Evolutionary conservation across 2,888 invertebrate genomes (phyloP), one percentile per base, ranked within the genome.

Genomic region (Leucophenga montana): DNA sequence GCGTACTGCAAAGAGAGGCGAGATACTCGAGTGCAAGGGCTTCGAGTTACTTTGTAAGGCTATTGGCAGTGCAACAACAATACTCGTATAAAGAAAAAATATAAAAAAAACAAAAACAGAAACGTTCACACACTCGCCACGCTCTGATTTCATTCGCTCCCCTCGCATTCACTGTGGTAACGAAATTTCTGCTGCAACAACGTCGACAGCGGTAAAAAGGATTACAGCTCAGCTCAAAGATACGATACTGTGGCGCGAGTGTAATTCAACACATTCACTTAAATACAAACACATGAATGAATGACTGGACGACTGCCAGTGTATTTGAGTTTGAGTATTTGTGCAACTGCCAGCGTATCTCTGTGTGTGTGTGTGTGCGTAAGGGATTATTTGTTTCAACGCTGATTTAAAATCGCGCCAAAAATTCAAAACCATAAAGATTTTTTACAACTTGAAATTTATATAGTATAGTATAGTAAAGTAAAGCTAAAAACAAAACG

Each of bases 321-420:
- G 66, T 61, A 18, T 67, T 54, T 71, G 53, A 67, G 66, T 18
- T 9, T 64, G 64, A 61, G 50, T 27, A 54, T 70, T 33, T 66
- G 69, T 67, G 22, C 66, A 65, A 66, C 46, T 68, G 64, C 46
- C 16, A 44, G 53, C 8, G 11, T 39, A 53, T 53, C 53, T 39
- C 57, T 65, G 62, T 68, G 46, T 64, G 66, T n/a, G n/a, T n/a
- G n/a, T 68, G 44, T 16, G 66, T 68, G 59, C 64, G 68, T 67
- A 69, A 54, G 66, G 72, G 72, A 75, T 71, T 74, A 75, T 74
- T 72, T 73, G 70, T 71, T 67, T 72, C 57, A 65, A 69, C 67
- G 67, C 66, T 44, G 64, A 57, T 69, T 67, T 70, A 67, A 68
- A 59, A 62, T 46, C 18, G 46, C 65, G 31, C 62, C 56, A 69